Conservation (phyloP, 2,888 invertebrate species). For the Pterostichus madidus region DNA sequence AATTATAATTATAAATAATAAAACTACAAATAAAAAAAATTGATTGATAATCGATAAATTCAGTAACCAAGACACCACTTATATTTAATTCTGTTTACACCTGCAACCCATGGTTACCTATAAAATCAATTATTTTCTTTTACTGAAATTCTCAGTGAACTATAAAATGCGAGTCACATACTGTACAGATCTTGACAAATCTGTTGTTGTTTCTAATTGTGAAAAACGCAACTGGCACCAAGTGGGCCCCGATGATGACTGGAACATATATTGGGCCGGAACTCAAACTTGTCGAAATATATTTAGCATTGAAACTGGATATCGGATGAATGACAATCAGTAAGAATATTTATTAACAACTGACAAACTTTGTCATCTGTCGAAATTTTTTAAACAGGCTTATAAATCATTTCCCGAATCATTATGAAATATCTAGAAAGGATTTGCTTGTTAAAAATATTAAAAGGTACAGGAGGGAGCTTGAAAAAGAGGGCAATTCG, state of each 20-base stretch:
- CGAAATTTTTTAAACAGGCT: conserved; percentile 78
- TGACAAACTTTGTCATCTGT: conserved; percentile 23
- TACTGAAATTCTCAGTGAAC: conserved; percentile 58
- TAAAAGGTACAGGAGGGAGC: conserved; percentile 93
- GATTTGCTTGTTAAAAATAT: conserved; percentile 98
- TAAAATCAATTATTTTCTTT: conserved; percentile 51
- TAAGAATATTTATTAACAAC: conserved; percentile 75
- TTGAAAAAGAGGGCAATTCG: conserved; percentile 93
- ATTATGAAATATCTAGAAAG: conserved; percentile 96
- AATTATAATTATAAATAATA: not conserved
- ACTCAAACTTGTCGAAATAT: conserved; percentile 94
- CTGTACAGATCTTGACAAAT: conserved; percentile 95
- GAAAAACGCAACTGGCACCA: conserved; percentile 94
- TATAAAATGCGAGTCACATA: conserved; percentile 80
- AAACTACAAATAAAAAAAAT: not conserved
- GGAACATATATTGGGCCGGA: conserved; percentile 98
- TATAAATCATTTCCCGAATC: conserved; percentile 98
- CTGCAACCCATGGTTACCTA: conserved; percentile 59
- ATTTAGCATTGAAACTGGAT: conserved; percentile 95
- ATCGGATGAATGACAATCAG: conserved; percentile 95
- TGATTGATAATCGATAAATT: conserved; percentile 37
- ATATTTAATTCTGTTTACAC: conserved; percentile 51
- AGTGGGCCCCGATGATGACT: conserved; percentile 93
- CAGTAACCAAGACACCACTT: conserved; percentile 9
- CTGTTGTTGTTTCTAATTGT: conserved; percentile 94